Conservation (phyloP, 1,140 invertebrate genomes). For the Cephus cinctus region DNA sequence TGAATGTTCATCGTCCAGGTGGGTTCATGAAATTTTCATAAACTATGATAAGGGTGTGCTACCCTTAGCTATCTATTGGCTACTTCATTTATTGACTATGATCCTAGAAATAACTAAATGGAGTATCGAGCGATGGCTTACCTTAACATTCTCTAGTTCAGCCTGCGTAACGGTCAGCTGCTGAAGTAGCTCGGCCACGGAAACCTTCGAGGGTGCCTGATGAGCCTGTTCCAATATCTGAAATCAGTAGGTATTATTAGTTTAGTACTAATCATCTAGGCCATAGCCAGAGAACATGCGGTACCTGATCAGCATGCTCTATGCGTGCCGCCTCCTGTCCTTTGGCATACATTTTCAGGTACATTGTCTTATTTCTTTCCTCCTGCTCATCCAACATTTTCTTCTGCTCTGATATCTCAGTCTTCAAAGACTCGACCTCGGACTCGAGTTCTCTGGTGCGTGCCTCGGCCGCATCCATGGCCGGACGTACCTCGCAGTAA, state of each 20-base stretch:
- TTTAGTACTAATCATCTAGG: no score
- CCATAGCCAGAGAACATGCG: no score
- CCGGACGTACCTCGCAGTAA: constrained; percentile 63
- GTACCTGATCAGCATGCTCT: constrained; percentile 65
- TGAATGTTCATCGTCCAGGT: no score
- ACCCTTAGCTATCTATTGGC: no score
- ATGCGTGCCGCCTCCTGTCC: constrained; percentile 75
- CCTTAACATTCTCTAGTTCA: constrained; percentile 82
- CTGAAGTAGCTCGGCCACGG: constrained; percentile 74
- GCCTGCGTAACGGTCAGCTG: constrained; percentile 78
- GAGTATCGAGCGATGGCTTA: no score
- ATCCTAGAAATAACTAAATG: no score
- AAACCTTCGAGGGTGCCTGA: constrained; percentile 63
- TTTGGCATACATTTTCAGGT: constrained; percentile 81
- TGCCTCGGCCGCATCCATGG: constrained; percentile 62
- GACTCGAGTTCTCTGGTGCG: constrained; percentile 66
- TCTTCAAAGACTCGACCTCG: constrained; percentile 67
- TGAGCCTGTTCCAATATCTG: constrained; percentile 64
- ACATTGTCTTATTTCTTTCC: constrained; percentile 72
- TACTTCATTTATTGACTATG: no score
- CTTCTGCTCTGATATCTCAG: constrained; percentile 58
- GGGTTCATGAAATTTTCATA: no score
- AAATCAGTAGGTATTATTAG: no score
- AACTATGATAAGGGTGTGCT: no score
- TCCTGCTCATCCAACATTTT: constrained; percentile 64